These are phyloP conservation scores for Chaetura pelagica DNA, from an alignment of 2,113 vertebrate genomes.

Conservation along the genomic window DNA sequence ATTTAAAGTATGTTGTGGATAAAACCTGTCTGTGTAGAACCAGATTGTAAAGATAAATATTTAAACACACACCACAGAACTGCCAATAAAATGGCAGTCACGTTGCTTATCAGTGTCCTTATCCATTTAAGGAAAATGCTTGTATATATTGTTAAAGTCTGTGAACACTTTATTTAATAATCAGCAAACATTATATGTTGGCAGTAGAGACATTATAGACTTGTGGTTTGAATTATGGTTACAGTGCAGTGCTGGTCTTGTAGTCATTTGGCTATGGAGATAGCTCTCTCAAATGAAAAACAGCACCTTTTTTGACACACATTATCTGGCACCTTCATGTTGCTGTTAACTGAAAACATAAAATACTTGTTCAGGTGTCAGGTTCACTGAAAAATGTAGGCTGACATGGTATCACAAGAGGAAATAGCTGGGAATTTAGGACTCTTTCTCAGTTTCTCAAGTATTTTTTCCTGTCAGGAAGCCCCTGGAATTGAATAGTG, in stretches of 20 bases:
- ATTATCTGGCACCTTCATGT: constrained; percentile 42
- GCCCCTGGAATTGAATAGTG: not conserved
- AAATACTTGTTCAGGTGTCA: constrained; percentile 35
- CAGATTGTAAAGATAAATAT: constrained; percentile 20
- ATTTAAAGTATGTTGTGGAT: not conserved
- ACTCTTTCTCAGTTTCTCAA: not conserved
- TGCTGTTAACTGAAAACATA: constrained; percentile 58
- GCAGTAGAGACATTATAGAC: constrained; percentile 3
- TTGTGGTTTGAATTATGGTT: constrained; percentile 57
- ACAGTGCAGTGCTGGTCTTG: constrained; percentile 14
- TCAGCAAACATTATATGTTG: constrained; percentile 35
- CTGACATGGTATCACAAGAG: not conserved
- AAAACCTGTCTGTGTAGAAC: not conserved
- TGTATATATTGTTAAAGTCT: constrained; percentile 17
- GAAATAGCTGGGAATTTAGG: not conserved
- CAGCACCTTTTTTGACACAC: constrained; percentile 51
- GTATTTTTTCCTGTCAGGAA: not conserved
- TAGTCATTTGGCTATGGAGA: not conserved
- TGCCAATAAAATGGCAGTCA: constrained; percentile 16
- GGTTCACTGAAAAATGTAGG: not conserved
- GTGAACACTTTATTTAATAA: constrained; percentile 52
- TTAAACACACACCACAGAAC: not conserved
- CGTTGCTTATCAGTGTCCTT: constrained; percentile 9
- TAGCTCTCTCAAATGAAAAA: constrained; percentile 58
- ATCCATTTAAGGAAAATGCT: not conserved